Base-by-base conservation (phyloP, 1,140 invertebrate genomes). In the Eciton burchellii region DNA sequence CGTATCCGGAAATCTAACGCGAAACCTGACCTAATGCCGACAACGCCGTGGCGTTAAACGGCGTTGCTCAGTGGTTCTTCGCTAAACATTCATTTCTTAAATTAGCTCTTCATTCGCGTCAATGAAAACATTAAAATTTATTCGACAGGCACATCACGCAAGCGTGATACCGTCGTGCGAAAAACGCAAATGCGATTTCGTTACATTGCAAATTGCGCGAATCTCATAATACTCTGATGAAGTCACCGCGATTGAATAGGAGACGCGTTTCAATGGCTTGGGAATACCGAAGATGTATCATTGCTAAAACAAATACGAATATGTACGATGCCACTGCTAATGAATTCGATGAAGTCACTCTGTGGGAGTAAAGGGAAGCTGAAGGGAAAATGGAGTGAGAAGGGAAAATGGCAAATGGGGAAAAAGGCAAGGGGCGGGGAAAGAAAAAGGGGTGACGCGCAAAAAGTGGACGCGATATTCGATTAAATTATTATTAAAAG, bases 401-500 rank as follows among this genome's bases (percentile, higher is more conserved):
- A n/a, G n/a, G n/a, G n/a, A n/a, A n/a, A n/a, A n/a, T n/a, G n/a
- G n/a, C n/a, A n/a, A n/a, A n/a, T n/a, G n/a, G n/a, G n/a, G n/a
- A n/a, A n/a, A n/a, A n/a, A n/a, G n/a, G n/a, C n/a, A n/a, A n/a
- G n/a, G n/a, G n/a, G n/a, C n/a, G n/a, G n/a, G n/a, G n/a, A n/a
- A n/a, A n/a, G n/a, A n/a, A n/a, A n/a, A n/a, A 77, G 65, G 47
- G 56, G 35, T 76, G 29, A 59, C 29, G 52, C 62, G 73, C 41
- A 71, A 70, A 24, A 77, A 52, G 5, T 29, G 59, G 41, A 59
- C 45, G 63, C 74, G 57, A 24, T 56, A 6, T 47, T 29, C 79
- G 85, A 87, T 87, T 86, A 83, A 87, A 87, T 87, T 87, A 86
- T 86, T 86, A 87, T 87, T 87, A 79, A 79, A 79, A 47, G 21